Base-by-base conservation (phyloP, 2,888 invertebrate genomes). In the Listrodromus nycthemerus region DNA sequence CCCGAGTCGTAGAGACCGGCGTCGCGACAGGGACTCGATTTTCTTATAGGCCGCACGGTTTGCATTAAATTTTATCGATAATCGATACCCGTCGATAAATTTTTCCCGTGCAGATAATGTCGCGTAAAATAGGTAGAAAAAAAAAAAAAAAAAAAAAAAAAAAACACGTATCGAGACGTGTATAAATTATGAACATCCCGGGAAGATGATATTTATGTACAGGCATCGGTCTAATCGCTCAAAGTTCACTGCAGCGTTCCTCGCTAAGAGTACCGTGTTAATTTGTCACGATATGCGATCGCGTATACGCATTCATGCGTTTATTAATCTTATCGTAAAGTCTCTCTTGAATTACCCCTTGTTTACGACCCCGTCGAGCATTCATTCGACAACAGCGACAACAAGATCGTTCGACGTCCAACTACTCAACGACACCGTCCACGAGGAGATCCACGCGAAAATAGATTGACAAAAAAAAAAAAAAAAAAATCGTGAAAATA, bases 61-160 rank as follows among this genome's bases (percentile, higher is more conserved):
- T 55, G 10, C 55, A 55, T 55, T 24, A 55, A 55, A 55, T 24
- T 55, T 55, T 55, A 55, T 55, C 55, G 24, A 55, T 4, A 55
- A 55, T 55, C 55, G 55, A 55, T 55, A 55, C 55, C 55, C 55
- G 55, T 55, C 55, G 55, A 55, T 52, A 21, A n/a, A 52, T 52
- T 21, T 21, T n/a, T 52, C 52, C 19, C 52, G 10, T 24, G 13
- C 10, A 8, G 10, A 41, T 41, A 13, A 21, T 10, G 55, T 24
- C 55, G 55, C 55, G 55, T 55, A 55, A 55, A 21, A 21, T 55
- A 55, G 24, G 24, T 24, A 2, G 41, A 41, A 3, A 13, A 41
- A 13, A 13, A 10, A 41, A 2, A 33, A 41, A 55, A 24, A 55
- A 41, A 3, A 13, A 41, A 13, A 13, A 10, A 41, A 2, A 33